A percentile compares a stretch with the other conserved stretches of the same genome.
These are phyloP conservation scores for Lochmaea capreae DNA, from an alignment of 2,888 invertebrate species.

Conservation along the genomic window DNA sequence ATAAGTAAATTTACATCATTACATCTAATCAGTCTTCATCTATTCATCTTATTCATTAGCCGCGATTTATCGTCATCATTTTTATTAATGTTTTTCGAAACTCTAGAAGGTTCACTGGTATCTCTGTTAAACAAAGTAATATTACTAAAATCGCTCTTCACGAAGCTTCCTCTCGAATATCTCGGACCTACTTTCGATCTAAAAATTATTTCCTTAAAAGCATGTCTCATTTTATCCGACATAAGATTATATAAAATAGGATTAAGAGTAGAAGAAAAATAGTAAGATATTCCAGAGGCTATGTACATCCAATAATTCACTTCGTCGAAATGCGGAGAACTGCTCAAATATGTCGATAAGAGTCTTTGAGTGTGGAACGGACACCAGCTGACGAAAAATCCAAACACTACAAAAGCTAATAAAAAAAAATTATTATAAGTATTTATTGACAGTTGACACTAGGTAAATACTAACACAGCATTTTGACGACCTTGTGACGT, in stretches of 20 bases:
- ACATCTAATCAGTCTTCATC: background rate
- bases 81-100: background rate
- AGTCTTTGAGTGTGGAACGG: slow-evolving; percentile 95
- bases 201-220: slow-evolving; percentile 81
- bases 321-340: slow-evolving; percentile 72
- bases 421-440: slow-evolving; percentile 46
- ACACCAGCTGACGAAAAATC: slow-evolving; percentile 96
- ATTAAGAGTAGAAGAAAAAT: slow-evolving; percentile 83
- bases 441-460: background rate
- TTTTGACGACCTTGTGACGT: slow-evolving; percentile 80
- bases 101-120: background rate
- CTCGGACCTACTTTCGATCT: slow-evolving; percentile 62
- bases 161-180: slow-evolving; percentile 60
- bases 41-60: background rate
- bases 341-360: slow-evolving; percentile 80
- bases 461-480: slow-evolving; percentile 75
- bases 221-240: slow-evolving; percentile 79
- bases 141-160: slow-evolving; percentile 32
- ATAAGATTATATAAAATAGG: slow-evolving; percentile 89
- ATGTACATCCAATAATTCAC: slow-evolving; percentile 85
- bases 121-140: slow-evolving; percentile 12
- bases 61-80: background rate
- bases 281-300: slow-evolving; percentile 84
- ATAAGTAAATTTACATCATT: background rate
- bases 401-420: slow-evolving; percentile 91